phyloP scores from a whole-genome alignment of 2,797 vertebrate genomes.

The Gobionotothen gibberifrons region DNA sequence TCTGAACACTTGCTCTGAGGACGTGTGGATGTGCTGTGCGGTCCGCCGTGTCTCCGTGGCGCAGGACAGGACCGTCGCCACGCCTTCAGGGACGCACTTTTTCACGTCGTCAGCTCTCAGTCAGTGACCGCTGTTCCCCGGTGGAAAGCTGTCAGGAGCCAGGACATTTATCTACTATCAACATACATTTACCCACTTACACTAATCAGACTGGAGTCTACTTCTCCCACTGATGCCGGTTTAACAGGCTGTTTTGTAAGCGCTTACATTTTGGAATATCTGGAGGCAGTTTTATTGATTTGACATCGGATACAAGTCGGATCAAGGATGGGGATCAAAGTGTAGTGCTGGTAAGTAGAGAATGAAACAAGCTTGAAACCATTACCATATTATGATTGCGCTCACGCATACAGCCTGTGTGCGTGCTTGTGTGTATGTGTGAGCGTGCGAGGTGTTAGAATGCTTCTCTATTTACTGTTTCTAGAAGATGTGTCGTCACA shows the following conservation, averaged over 20 bases:
- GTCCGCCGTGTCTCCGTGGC: conserved; percentile 56
- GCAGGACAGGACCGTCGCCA: conserved; percentile 66
- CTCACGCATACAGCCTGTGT: conserved; percentile 55
- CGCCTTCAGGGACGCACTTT: conserved; percentile 65
- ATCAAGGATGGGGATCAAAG: conserved; percentile 71
- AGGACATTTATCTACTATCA: conserved; percentile 12
- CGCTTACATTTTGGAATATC: conserved; percentile 48
- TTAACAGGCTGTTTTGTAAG: conserved; percentile 30
- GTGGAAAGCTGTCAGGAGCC: conserved; percentile 18
- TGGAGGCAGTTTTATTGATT: conserved; percentile 50
- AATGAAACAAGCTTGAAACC: conserved; percentile 1
- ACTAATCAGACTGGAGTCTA: conserved; percentile 24
- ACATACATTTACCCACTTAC: conserved; percentile 15
- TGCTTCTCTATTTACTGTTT: background rate
- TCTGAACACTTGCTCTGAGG: conserved; percentile 50
- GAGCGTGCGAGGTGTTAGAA: background rate
- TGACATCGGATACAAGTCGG: conserved; percentile 54
- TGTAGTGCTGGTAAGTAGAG: conserved; percentile 77
- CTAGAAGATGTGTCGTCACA: conserved; percentile 26
- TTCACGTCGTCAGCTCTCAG: conserved; percentile 16
- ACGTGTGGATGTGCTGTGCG: conserved; percentile 51
- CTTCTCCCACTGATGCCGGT: conserved; percentile 50
- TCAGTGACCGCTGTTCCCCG: conserved; percentile 7
- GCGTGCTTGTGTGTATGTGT: conserved; percentile 9
- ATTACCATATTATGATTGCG: conserved; percentile 47